Percentiles rank a stretch among this genome's conserved stretches.
Conservation (phyloP, 2,797 vertebrate species). For the Aplochiton taeniatus region DNA sequence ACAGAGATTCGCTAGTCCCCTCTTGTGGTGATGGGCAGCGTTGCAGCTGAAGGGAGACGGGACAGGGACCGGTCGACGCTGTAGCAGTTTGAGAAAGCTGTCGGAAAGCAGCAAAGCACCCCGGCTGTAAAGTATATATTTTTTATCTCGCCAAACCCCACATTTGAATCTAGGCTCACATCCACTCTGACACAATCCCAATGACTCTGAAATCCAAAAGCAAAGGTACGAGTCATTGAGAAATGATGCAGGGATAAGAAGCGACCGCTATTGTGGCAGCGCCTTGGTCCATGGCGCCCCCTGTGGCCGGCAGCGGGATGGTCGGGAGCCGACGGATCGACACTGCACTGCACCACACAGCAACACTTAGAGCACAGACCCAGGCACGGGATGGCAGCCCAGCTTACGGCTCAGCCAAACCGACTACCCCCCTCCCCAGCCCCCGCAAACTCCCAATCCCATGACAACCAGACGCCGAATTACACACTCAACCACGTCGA, state of each 20-base stretch:
- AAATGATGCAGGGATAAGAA: constrained; percentile 17
- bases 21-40: constrained; percentile 3
- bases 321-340: constrained; percentile 21
- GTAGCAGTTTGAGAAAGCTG: background rate
- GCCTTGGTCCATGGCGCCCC: constrained; percentile 38
- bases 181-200: no score
- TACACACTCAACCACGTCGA: background rate
- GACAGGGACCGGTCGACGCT: constrained; percentile 2
- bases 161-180: no score
- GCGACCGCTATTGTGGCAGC: constrained; percentile 28
- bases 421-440: background rate
- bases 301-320: constrained; percentile 22
- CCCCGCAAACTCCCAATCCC: no score
- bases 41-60: constrained; percentile 3
- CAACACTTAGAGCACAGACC: constrained; percentile 31
- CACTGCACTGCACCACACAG: constrained; percentile 61
- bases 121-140: no score
- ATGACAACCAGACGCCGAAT: background rate
- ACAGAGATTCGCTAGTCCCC: constrained; percentile 4
- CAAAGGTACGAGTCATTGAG: background rate
- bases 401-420: constrained; percentile 22
- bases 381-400: constrained; percentile 12
- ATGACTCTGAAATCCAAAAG: no score
- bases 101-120: background rate
- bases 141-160: no score